Conservation (phyloP, 1,140 invertebrate species). For the Zophobas morio region DNA sequence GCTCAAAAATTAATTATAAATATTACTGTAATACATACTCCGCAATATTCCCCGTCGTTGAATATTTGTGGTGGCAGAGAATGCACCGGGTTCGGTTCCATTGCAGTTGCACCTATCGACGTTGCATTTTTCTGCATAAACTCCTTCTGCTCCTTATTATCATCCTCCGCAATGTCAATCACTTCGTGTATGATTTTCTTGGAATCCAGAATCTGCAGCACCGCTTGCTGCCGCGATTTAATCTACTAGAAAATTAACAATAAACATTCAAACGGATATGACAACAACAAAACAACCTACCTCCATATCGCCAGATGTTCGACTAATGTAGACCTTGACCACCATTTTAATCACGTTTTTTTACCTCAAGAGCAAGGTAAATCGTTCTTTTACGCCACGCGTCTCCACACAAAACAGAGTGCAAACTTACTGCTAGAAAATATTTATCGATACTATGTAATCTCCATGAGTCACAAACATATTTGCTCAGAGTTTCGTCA, state of each 20-base stretch:
- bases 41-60: slow-evolving; percentile 93
- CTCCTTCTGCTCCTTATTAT: slow-evolving; percentile 88
- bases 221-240: slow-evolving; percentile 93
- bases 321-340: slow-evolving; percentile 90
- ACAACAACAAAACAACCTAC: slow-evolving; percentile 70
- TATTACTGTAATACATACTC: slow-evolving; percentile 74
- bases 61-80: slow-evolving; percentile 93
- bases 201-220: slow-evolving; percentile 92
- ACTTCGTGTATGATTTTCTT: slow-evolving; percentile 89
- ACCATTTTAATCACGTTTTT: slow-evolving; percentile 75
- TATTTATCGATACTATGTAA: too few species aligned
- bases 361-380: too few species aligned
- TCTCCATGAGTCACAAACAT: too few species aligned
- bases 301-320: slow-evolving; percentile 93
- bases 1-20: neutral
- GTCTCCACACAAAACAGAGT: too few species aligned
- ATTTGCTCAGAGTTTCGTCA: too few species aligned
- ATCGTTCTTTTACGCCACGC: too few species aligned
- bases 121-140: slow-evolving; percentile 93
- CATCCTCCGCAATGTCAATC: slow-evolving; percentile 94
- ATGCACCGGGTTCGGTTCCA: slow-evolving; percentile 72
- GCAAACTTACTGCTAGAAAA: too few species aligned
- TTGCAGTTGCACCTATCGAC: slow-evolving; percentile 79
- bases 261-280: slow-evolving; percentile 31
- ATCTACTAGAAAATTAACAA: slow-evolving; percentile 76